phyloP scores from a whole-genome alignment of 2,113 vertebrate species.

The Petrocephalus microphthalmus region DNA sequence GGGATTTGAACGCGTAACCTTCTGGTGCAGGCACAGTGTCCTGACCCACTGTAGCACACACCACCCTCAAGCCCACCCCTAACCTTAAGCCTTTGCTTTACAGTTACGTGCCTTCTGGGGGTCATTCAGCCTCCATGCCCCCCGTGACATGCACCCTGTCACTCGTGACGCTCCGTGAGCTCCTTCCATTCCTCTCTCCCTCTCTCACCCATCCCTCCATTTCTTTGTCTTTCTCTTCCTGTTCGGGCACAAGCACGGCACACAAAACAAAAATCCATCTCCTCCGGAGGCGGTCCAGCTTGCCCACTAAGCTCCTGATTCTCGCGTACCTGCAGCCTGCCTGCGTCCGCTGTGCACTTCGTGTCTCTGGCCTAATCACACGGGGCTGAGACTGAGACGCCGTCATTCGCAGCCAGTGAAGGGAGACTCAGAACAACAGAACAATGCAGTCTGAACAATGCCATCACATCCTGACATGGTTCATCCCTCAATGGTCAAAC shows the following conservation, averaged over 20 bases:
- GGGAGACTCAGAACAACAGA: not conserved
- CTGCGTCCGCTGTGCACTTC: not conserved
- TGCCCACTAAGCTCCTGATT: not conserved
- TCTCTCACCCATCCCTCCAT: not conserved
- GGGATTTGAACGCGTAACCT: not conserved
- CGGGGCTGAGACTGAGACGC: not conserved
- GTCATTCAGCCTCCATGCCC: not conserved
- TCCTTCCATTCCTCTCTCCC: not conserved
- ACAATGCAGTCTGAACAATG: not conserved
- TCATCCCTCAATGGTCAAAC: no score
- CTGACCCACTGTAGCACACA: no score
- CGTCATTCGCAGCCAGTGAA: not conserved
- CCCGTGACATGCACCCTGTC: not conserved
- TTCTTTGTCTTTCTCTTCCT: not conserved
- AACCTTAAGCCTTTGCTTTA: not conserved
- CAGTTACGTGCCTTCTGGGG: not conserved
- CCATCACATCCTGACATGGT: not conserved
- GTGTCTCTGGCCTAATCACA: not conserved
- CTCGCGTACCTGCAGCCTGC: not conserved
- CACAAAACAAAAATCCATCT: not conserved
- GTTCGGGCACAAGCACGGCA: not conserved
- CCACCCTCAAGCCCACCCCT: not conserved
- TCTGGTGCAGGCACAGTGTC: not conserved
- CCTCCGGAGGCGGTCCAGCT: not conserved
- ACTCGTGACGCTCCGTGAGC: not conserved